Percentiles rank a stretch among this genome's conserved stretches.
Evolutionary conservation across 2,797 vertebrate species (phyloP).

Genomic region (Numenius phaeopus): DNA sequence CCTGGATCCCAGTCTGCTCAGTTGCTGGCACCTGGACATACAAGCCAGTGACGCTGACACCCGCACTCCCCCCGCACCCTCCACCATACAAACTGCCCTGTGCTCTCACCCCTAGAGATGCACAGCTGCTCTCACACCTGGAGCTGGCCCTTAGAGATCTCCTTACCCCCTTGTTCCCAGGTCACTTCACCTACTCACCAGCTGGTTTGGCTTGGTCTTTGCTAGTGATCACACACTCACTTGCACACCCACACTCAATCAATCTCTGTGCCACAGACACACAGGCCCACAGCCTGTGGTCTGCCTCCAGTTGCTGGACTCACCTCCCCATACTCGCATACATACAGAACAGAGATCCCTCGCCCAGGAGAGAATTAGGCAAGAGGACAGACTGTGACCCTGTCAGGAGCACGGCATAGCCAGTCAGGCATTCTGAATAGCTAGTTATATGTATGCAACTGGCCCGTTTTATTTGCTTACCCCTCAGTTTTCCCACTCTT

Average conservation of each 20-base stretch:
- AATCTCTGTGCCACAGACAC: neutral
- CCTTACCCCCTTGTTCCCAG: neutral
- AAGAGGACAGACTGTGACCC: neutral
- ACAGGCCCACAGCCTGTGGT: neutral
- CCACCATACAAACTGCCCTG: neutral
- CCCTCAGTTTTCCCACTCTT: neutral
- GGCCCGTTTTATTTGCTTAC: neutral
- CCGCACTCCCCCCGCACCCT: rapidly evolving
- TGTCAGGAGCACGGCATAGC: neutral
- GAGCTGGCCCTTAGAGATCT: neutral
- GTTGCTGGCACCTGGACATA: neutral
- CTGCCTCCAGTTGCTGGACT: neutral
- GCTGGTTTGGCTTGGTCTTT: neutral
- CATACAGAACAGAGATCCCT: neutral
- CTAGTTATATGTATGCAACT: neutral
- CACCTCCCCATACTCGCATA: neutral
- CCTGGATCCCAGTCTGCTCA: neutral
- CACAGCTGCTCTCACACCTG: neutral
- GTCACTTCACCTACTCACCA: neutral
- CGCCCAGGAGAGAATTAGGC: neutral
- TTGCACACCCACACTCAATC: neutral
- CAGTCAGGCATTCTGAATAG: neutral
- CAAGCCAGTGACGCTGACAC: neutral
- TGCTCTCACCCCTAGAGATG: neutral
- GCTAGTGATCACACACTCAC: neutral